A percentile compares a stretch with the other conserved stretches of the same genome.
Conservation (phyloP, 2,888 invertebrate species). For the Tachystola acroxantha region DNA sequence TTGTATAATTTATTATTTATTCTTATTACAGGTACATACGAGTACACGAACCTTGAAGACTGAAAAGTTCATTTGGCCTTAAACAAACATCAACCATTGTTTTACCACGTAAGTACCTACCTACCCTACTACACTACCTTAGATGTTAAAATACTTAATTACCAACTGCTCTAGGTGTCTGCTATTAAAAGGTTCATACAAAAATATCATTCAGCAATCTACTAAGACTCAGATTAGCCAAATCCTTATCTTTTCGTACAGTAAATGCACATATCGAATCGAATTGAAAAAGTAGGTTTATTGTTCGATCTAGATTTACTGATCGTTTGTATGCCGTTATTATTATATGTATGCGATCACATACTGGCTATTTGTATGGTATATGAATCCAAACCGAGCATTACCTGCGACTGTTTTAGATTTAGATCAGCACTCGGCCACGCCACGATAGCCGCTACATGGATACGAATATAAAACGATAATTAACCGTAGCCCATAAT, state of each 20-base stretch:
- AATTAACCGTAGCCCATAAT: no score
- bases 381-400: constrained; percentile 4
- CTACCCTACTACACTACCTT: no score
- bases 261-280: background rate
- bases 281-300: background rate
- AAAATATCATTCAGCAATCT: no score
- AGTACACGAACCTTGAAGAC: constrained; percentile 36
- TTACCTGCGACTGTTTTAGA: constrained; percentile 10
- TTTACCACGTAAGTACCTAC: constrained; percentile 1
- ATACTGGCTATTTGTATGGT: constrained; percentile 6
- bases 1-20: no score
- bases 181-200: no score
- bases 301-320: background rate
- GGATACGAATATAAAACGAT: constrained; percentile 17
- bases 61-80: constrained; percentile 24
- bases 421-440: no score
- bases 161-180: no score
- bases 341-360: constrained; percentile 3
- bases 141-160: no score
- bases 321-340: constrained; percentile 4
- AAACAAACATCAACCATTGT: background rate
- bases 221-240: no score
- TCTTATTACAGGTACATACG: constrained; percentile 31
- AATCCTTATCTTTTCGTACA: no score
- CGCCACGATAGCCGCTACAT: constrained; percentile 19